Conservation (phyloP, 1,140 invertebrate genomes). For the Drosophila pseudoobscura region DNA sequence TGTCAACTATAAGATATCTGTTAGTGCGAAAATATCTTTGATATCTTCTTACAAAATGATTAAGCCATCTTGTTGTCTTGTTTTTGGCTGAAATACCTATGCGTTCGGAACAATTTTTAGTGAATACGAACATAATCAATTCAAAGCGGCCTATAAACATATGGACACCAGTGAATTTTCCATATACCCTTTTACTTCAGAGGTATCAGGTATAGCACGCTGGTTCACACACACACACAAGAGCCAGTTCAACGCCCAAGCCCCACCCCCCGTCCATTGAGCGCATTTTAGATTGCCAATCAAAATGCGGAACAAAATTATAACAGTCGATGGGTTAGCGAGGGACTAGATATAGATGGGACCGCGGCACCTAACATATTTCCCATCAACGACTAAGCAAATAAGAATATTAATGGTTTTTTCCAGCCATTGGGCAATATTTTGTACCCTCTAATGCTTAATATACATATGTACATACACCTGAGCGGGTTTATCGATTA, state of each 20-base stretch:
- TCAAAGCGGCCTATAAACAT: too few relatives aligned
- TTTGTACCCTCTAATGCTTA: slow-evolving; percentile 55
- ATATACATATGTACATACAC: slow-evolving; percentile 44
- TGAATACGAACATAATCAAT: too few relatives aligned
- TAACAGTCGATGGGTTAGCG: slow-evolving; percentile 1
- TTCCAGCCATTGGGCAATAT: slow-evolving; percentile 80
- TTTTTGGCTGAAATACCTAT: too few relatives aligned
- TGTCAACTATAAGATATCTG: too few relatives aligned
- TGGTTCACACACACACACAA: slow-evolving; percentile 46
- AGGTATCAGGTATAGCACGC: neutral
- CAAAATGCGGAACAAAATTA: slow-evolving; percentile 71
- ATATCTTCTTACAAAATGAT: too few relatives aligned
- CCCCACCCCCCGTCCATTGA: slow-evolving; percentile 10
- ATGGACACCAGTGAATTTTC: too few relatives aligned
- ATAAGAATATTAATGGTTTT: slow-evolving; percentile 82
- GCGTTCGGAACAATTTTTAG: too few relatives aligned
- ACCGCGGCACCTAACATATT: slow-evolving; percentile 67
- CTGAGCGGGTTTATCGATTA: slow-evolving; percentile 75
- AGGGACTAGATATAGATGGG: neutral
- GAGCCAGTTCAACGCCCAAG: neutral
- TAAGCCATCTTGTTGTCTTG: too few relatives aligned
- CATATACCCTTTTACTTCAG: too few relatives aligned
- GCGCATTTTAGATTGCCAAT: slow-evolving; percentile 77
- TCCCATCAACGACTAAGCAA: slow-evolving; percentile 77
- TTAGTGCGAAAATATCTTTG: too few relatives aligned